phyloP scores from a whole-genome alignment of 2,888 invertebrate species.

The Ophonus ardosiacus region DNA sequence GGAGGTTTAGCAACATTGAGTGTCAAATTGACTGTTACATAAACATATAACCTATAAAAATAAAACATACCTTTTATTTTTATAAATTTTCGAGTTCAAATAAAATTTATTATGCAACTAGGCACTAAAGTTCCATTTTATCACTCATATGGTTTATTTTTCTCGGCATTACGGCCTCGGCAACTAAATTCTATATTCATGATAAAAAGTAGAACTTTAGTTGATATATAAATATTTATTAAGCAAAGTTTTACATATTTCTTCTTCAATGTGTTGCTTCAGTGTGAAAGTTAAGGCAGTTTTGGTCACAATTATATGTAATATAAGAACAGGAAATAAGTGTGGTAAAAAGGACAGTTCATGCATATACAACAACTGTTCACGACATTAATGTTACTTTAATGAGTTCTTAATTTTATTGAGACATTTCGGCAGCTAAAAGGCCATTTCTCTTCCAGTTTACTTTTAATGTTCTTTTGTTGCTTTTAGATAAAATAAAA shows the following conservation, averaged over 20 bases:
- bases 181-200: no score
- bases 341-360: constrained; percentile 6
- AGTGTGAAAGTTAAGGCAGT: not conserved
- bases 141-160: no score
- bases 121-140: no score
- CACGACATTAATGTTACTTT: constrained; percentile 51
- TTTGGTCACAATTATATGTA: not conserved
- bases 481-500: not conserved
- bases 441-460: constrained; percentile 31
- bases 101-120: no score
- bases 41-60: no score
- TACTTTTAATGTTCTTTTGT: constrained; percentile 19
- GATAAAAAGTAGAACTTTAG: no score
- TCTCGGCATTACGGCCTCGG: no score
- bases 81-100: no score
- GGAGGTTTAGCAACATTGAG: no score
- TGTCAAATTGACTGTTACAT: no score
- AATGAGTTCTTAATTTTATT: constrained; percentile 60
- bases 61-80: no score
- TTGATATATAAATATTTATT: no score
- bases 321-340: constrained; percentile 23
- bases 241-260: not conserved
- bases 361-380: constrained; percentile 19
- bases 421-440: constrained; percentile 47
- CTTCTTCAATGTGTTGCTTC: not conserved